Conservation (phyloP, 2,888 invertebrate genomes). For the Parapristionchus giblindavisi region DNA sequence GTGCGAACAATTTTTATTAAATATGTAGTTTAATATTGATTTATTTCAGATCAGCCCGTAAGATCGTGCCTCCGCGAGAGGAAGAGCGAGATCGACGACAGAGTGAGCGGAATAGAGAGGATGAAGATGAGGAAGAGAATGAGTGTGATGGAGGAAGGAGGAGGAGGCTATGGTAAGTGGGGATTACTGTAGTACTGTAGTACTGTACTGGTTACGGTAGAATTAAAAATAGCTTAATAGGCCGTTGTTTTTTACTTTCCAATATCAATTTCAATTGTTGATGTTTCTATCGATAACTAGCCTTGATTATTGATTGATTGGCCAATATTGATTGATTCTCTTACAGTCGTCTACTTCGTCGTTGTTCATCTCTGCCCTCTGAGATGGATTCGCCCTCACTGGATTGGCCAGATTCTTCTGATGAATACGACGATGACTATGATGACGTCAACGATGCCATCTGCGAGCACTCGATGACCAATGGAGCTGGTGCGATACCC, state of each 20-base stretch:
- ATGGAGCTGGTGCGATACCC: neutral
- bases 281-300: no score
- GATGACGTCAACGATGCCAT: neutral
- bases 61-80: conserved; percentile 42
- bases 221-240: neutral
- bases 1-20: neutral
- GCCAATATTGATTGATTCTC: no score
- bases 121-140: conserved; percentile 6
- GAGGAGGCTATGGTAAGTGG: conserved; percentile 14
- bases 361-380: conserved; percentile 46
- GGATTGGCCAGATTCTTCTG: neutral
- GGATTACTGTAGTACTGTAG: neutral
- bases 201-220: no score
- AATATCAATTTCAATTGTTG: no score
- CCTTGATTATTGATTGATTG: no score
- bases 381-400: conserved; percentile 38
- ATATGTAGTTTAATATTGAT: no score
- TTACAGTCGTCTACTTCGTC: conserved; percentile 36
- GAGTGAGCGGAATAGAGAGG: conserved; percentile 43
- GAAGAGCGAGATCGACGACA: conserved; percentile 37
- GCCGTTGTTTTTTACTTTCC: no score
- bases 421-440: conserved; percentile 14
- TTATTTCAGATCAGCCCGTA: conserved; percentile 42
- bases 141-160: conserved; percentile 16
- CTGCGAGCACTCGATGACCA: neutral